Evolutionary conservation across 1,140 invertebrate genomes (phyloP).

Genomic region (Zaprionus vittiger): DNA sequence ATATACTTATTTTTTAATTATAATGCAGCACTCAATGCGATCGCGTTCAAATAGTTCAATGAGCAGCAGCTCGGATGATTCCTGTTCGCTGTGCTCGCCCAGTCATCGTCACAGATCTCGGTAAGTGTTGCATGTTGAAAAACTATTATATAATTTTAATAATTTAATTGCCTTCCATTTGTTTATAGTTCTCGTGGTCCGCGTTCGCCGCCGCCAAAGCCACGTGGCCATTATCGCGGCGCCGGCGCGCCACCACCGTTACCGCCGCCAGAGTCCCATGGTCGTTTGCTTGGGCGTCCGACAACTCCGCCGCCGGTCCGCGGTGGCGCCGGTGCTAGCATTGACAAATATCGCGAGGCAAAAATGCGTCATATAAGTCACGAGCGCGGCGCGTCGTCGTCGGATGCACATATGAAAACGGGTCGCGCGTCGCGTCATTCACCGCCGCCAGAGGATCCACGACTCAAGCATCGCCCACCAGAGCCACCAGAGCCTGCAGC

Average conservation of each 20-base stretch:
- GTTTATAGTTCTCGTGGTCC: constrained; percentile 67
- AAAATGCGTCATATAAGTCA: constrained; percentile 72
- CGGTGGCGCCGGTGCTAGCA: constrained; percentile 35
- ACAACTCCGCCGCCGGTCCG: constrained; percentile 73
- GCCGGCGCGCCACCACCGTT: constrained; percentile 57
- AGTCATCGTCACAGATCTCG: constrained; percentile 83
- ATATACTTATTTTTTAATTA: background rate
- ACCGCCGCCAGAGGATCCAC: constrained; percentile 81
- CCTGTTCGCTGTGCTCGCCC: constrained; percentile 89
- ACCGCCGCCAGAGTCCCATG: constrained; percentile 72
- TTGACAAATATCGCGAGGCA: constrained; percentile 79
- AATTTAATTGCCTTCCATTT: background rate
- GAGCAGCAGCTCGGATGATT: constrained; percentile 92
- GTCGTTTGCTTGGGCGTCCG: constrained; percentile 72
- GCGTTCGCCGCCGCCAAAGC: constrained; percentile 78
- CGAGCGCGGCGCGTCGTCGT: constrained; percentile 65
- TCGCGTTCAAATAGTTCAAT: constrained; percentile 89
- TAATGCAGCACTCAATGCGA: constrained; percentile 70
- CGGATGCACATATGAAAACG: constrained; percentile 71
- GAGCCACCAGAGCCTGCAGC: constrained; percentile 81
- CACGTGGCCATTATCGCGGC: constrained; percentile 76
- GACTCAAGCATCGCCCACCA: constrained; percentile 80
- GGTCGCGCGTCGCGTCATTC: constrained; percentile 75
- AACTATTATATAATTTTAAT: background rate
- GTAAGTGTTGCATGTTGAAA: constrained; percentile 39